Evolutionary conservation across 2,113 vertebrate species (phyloP).

Genomic region (Crotophaga sulcirostris): DNA sequence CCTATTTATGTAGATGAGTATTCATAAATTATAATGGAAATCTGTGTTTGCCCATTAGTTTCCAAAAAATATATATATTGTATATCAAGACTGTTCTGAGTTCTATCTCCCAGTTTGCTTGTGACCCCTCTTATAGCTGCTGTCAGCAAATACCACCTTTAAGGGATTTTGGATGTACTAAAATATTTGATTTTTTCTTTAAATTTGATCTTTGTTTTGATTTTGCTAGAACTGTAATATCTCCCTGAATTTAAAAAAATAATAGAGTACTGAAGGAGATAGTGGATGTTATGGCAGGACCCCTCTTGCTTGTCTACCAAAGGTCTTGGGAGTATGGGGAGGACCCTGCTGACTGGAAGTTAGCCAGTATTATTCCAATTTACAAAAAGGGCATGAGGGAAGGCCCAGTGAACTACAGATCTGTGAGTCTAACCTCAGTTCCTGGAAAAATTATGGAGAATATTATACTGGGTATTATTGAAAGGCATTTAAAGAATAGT

Average conservation of each 20-base stretch:
- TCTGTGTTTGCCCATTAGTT: fast-evolving
- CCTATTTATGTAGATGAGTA: background rate
- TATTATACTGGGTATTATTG: background rate
- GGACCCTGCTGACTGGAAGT: background rate
- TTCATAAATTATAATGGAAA: background rate
- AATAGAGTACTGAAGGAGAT: background rate
- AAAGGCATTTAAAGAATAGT: background rate
- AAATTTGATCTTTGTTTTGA: background rate
- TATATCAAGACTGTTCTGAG: background rate
- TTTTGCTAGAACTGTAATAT: background rate
- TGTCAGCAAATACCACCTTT: background rate
- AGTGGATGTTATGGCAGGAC: background rate
- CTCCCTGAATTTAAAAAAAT: background rate
- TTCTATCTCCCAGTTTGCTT: background rate
- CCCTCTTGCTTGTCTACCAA: background rate
- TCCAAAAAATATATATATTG: background rate
- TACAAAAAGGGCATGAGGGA: background rate
- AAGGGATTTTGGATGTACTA: background rate
- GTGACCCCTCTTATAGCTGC: background rate
- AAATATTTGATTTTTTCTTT: background rate
- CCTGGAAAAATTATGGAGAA: background rate
- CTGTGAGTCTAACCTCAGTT: background rate
- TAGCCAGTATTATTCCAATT: background rate
- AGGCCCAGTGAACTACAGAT: background rate
- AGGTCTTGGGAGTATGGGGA: background rate